Evolutionary conservation across 2,113 vertebrate genomes (phyloP).

Genomic region (Miniopterus natalensis): DNA sequence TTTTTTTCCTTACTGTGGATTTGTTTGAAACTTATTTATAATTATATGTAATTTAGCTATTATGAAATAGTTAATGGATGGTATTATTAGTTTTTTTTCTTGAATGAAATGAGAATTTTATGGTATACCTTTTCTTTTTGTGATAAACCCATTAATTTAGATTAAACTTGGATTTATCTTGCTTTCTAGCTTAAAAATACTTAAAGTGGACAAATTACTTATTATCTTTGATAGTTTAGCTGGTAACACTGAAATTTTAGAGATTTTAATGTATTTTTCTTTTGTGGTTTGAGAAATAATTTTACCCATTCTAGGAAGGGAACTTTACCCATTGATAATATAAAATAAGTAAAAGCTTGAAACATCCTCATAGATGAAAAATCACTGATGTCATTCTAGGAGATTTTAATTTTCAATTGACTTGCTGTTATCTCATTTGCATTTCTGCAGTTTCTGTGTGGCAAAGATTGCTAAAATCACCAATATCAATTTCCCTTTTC

Average conservation of each 20-base stretch:
- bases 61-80: background rate
- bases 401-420: background rate
- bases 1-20: background rate
- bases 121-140: background rate
- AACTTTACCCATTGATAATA: background rate
- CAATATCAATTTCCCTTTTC: background rate
- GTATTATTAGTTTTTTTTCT: background rate
- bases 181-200: background rate
- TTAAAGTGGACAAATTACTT: background rate
- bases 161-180: conserved; percentile 1
- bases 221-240: background rate
- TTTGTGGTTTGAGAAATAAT: background rate
- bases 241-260: conserved; percentile 23
- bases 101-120: background rate
- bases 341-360: background rate
- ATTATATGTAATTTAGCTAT: background rate
- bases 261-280: conserved; percentile 19
- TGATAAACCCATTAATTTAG: background rate
- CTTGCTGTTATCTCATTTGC: background rate
- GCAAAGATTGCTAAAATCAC: background rate
- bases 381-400: background rate
- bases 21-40: background rate
- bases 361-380: background rate
- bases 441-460: background rate
- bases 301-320: background rate